A percentile compares a stretch with the other conserved stretches of the same genome.
These are phyloP conservation scores for Formica aserva DNA, from an alignment of 2,888 invertebrate species.

Conservation along the genomic window DNA sequence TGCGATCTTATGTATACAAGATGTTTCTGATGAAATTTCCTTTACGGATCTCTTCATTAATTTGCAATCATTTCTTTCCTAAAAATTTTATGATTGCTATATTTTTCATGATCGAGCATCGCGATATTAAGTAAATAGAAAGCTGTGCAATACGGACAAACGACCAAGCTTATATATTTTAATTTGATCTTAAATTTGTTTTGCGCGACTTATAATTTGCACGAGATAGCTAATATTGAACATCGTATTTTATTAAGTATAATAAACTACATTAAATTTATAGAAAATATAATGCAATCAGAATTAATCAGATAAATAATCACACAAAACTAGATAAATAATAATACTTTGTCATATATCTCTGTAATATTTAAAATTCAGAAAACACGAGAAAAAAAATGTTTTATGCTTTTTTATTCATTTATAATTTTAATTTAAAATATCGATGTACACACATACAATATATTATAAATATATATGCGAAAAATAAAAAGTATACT, in stretches of 20 bases:
- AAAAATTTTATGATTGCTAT: background rate
- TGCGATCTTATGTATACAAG: background rate
- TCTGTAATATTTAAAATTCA: background rate
- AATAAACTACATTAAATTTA: background rate
- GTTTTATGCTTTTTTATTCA: background rate
- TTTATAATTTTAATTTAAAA: background rate
- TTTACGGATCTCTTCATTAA: background rate
- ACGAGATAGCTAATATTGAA: background rate
- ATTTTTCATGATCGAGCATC: background rate
- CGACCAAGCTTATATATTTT: background rate
- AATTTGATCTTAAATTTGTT: too few relatives aligned
- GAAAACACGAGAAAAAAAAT: background rate
- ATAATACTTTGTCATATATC: background rate
- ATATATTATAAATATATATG: too few relatives aligned
- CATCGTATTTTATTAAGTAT: background rate
- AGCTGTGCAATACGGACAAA: background rate
- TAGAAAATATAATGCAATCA: background rate
- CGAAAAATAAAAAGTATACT: background rate
- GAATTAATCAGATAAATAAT: background rate
- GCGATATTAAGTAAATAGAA: background rate
- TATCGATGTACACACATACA: background rate
- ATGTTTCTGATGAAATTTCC: background rate
- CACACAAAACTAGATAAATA: background rate
- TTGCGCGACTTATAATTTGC: too few relatives aligned
- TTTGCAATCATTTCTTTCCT: conserved; percentile 6